Conservation (phyloP, 2,113 vertebrate species). For the Stegastes partitus region DNA sequence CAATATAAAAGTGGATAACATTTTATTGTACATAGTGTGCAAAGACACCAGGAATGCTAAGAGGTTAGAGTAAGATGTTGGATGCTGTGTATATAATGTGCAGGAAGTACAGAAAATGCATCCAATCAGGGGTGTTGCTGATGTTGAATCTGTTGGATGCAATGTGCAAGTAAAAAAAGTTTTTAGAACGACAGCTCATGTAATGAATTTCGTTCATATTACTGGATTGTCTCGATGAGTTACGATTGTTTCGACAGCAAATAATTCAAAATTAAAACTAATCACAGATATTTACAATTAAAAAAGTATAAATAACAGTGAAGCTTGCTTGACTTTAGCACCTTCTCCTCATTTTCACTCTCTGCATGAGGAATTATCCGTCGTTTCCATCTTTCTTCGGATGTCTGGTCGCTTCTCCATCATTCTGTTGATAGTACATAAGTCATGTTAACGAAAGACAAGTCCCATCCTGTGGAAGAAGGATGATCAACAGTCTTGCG, state of each 20-base stretch:
- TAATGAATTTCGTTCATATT: too few relatives aligned
- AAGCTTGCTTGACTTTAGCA: background rate
- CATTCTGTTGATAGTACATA: background rate
- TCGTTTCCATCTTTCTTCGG: conserved; percentile 6
- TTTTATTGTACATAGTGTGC: too few relatives aligned
- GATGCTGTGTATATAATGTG: too few relatives aligned
- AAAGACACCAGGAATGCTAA: background rate
- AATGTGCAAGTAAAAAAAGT: background rate
- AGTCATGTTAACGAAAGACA: conserved; percentile 27
- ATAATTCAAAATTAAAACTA: background rate
- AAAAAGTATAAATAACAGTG: background rate
- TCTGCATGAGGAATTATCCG: background rate
- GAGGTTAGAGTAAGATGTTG: too few relatives aligned
- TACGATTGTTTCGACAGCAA: too few relatives aligned
- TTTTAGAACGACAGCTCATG: too few relatives aligned
- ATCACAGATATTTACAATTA: background rate
- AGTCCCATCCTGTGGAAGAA: background rate
- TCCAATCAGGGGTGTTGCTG: too few relatives aligned
- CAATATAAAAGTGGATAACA: too few relatives aligned
- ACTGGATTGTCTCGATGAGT: too few relatives aligned
- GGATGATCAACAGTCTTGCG: conserved; percentile 29
- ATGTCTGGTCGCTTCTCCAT: background rate
- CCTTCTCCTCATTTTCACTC: background rate
- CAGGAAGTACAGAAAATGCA: too few relatives aligned
- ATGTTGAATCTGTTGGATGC: background rate